Evolutionary conservation across 2,113 vertebrate genomes (phyloP).

Genomic region (Mellivora capensis): DNA sequence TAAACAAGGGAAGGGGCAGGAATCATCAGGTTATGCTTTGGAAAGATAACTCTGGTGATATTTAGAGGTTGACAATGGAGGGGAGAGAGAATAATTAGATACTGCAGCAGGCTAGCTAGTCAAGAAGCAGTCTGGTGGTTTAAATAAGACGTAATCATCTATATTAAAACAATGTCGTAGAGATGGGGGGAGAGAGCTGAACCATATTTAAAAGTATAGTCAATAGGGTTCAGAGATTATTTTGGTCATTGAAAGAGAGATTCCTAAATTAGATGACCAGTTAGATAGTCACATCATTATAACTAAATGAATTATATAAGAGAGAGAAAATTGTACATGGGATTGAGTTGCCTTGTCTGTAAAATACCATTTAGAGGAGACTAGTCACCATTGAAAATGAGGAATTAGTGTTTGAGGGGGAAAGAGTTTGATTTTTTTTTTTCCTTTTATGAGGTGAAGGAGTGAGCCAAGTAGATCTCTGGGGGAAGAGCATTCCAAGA

Average conservation of each 20-base stretch:
- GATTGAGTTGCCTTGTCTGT: neutral
- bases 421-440: neutral
- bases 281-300: neutral
- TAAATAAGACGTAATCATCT: neutral
- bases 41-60: neutral
- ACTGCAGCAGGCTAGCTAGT: neutral
- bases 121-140: neutral
- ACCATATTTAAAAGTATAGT: neutral
- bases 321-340: neutral
- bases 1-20: fast-evolving
- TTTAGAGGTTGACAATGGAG: neutral
- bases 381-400: neutral
- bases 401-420: neutral
- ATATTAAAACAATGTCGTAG: neutral
- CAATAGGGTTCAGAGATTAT: neutral
- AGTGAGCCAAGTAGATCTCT: neutral
- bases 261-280: neutral
- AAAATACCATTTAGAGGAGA: neutral
- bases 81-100: neutral
- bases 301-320: neutral
- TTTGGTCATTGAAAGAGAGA: neutral
- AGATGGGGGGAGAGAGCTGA: neutral
- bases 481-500: neutral
- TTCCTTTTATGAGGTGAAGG: neutral
- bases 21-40: neutral